phyloP scores from a whole-genome alignment of 2,113 vertebrate genomes.

The Myxocyprinus asiaticus region DNA sequence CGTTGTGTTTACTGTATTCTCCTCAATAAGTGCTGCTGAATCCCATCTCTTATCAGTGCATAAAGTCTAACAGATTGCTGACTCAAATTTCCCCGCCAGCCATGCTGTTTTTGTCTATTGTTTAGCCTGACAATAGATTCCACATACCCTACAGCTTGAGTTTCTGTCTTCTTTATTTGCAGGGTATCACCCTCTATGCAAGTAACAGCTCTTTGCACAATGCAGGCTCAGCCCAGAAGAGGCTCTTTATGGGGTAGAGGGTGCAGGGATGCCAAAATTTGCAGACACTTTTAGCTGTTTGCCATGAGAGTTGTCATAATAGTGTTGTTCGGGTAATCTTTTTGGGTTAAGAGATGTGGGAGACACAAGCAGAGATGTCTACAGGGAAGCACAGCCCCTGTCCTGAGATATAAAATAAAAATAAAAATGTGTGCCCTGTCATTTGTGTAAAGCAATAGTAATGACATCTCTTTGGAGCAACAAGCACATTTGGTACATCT shows the following conservation, averaged over 20 bases:
- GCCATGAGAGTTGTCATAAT: slow-evolving; percentile 53
- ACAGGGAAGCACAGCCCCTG: no score
- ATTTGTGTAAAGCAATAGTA: slow-evolving; percentile 2
- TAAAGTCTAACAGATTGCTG: slow-evolving; percentile 87
- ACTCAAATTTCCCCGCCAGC: slow-evolving; percentile 89
- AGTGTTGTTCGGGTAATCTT: slow-evolving; percentile 59
- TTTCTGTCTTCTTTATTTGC: slow-evolving; percentile 83
- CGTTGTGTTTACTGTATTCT: slow-evolving; percentile 85
- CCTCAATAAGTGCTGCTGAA: slow-evolving; percentile 76
- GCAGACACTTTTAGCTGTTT: slow-evolving; percentile 56
- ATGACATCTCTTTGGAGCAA: not conserved
- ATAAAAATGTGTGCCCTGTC: slow-evolving; percentile 3
- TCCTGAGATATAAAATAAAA: no score
- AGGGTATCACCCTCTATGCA: slow-evolving; percentile 76
- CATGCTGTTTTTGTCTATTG: slow-evolving; percentile 82
- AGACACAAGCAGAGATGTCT: slow-evolving; percentile 48
- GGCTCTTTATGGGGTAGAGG: slow-evolving; percentile 66
- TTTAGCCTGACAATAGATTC: slow-evolving; percentile 80
- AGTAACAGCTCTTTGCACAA: slow-evolving; percentile 75
- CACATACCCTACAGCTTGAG: slow-evolving; percentile 80
- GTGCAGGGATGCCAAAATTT: slow-evolving; percentile 59
- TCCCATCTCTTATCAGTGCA: slow-evolving; percentile 84
- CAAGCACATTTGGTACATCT: not conserved
- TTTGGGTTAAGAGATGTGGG: slow-evolving; percentile 50
- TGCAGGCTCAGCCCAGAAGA: slow-evolving; percentile 78